Evolutionary conservation across 2,113 vertebrate genomes (phyloP), one percentile per base, ranked within the genome.

Genomic region (Tachuris rubrigastra): DNA sequence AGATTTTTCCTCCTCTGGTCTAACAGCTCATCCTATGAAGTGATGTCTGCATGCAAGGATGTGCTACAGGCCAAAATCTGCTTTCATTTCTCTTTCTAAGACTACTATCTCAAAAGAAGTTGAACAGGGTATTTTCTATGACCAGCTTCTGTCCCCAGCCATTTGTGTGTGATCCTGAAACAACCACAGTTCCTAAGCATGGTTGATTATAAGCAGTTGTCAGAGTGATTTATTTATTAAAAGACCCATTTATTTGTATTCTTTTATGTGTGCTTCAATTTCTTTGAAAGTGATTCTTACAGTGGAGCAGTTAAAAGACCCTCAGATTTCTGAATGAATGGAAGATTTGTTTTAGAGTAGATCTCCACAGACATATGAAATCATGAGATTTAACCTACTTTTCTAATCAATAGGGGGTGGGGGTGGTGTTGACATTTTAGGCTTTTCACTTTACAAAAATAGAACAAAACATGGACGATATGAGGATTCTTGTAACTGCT

Each of bases 1-100:
- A 23, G 35, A 47, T 73, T 85, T 85, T 91, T 60, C 78, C 73
- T 68, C 58, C 58, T 60, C 27, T 41, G 21, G 30, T 73, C 78
- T 73, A 75, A 77, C 58, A 89, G 78, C 77, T 94, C 76, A 76
- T 69, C 44, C 62, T 59, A 5, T 23, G 60, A 55, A 91, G 56
- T 52, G 39, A 12, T 23, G 19, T 46, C 81, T 89, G 76, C 27
- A 9, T 42, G 52, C 42, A 85, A 59, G 56, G 4, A 8, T 47
- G 62, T 47, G 82, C 93, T 65, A 56, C 78, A 82, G 81, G 90
- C 85, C 81, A 82, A 89, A 93, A 72, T 68, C 85, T 93, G 65
- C 87, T 87, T 60, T 44, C 66, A 62, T 85, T 87, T 76, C 16
- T 44, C 63, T 60, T 10, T 37, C 52, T 20, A 59, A 89, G 75